A percentile compares a stretch with the other conserved stretches of the same genome.
Evolutionary conservation across 2,113 vertebrate species (phyloP).

Genomic region (Podilymbus podiceps): DNA sequence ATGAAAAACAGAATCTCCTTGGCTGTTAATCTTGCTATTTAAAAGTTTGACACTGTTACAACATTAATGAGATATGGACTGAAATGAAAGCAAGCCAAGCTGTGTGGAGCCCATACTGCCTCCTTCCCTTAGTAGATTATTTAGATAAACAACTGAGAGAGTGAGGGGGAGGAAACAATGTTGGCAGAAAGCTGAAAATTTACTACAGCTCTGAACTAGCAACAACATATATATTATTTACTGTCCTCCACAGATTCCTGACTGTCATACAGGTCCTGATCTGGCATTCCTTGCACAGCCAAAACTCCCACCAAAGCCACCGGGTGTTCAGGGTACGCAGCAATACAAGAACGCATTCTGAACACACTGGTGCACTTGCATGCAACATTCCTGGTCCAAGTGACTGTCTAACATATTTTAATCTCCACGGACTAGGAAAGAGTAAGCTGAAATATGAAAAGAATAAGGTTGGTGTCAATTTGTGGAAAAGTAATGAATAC

Average conservation of each 20-base stretch:
- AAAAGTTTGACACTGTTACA: neutral
- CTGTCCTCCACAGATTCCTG: conserved; percentile 49
- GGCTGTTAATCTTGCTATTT: neutral
- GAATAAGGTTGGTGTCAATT: neutral
- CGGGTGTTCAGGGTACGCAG: neutral
- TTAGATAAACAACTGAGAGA: conserved; percentile 53
- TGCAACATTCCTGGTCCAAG: neutral
- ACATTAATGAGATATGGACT: neutral
- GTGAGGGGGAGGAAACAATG: conserved; percentile 21
- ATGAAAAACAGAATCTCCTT: neutral
- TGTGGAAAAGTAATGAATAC: neutral
- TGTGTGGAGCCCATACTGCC: neutral
- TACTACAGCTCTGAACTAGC: conserved; percentile 13
- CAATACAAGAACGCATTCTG: neutral
- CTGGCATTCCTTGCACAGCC: conserved; percentile 6
- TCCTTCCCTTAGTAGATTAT: conserved; percentile 7
- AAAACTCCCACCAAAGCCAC: conserved; percentile 19
- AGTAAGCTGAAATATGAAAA: neutral
- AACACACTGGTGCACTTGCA: neutral
- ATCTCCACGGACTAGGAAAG: neutral
- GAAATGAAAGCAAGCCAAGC: neutral
- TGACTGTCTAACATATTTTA: neutral
- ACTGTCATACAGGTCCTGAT: conserved; percentile 41
- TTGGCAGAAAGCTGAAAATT: conserved; percentile 23
- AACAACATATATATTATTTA: conserved; percentile 36